These are phyloP conservation scores for Pelobates cultripes DNA, from an alignment of 2,797 vertebrate species.

Conservation along the genomic window DNA sequence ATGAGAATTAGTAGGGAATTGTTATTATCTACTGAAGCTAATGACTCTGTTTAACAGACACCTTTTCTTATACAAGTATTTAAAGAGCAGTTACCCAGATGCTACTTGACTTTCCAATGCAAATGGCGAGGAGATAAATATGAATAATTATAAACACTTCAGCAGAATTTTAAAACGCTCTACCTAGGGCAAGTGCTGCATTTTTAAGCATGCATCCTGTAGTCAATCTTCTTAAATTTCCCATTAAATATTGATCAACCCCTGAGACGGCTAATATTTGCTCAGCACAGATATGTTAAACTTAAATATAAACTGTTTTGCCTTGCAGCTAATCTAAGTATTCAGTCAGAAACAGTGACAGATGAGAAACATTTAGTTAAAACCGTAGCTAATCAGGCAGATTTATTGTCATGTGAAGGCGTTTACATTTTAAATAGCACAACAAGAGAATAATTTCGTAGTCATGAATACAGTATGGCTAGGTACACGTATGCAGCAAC, in stretches of 20 bases:
- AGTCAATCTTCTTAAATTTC: slow-evolving; percentile 81
- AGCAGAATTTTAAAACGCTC: slow-evolving; percentile 70
- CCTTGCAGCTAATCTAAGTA: slow-evolving; percentile 17
- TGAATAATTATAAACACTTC: slow-evolving; percentile 67
- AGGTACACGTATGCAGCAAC: no score
- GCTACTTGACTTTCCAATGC: slow-evolving; percentile 48
- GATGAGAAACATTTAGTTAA: slow-evolving; percentile 25
- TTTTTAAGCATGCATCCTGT: slow-evolving; percentile 77
- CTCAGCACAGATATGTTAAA: slow-evolving; percentile 61
- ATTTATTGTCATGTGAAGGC: slow-evolving; percentile 27
- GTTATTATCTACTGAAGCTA: slow-evolving; percentile 53
- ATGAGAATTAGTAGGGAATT: slow-evolving; percentile 52
- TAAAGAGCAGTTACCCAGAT: slow-evolving; percentile 54
- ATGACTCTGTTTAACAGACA: slow-evolving; percentile 44
- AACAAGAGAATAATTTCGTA: no score
- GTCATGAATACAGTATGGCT: no score
- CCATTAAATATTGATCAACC: slow-evolving; percentile 87
- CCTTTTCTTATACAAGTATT: slow-evolving; percentile 49
- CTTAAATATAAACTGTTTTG: slow-evolving; percentile 37
- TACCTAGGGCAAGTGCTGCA: slow-evolving; percentile 75
- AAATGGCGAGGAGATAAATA: slow-evolving; percentile 55
- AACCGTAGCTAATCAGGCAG: slow-evolving; percentile 8
- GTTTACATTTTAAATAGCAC: not conserved
- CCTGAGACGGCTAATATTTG: slow-evolving; percentile 70
- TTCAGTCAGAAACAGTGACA: slow-evolving; percentile 47